These are phyloP conservation scores for Sipha maydis DNA, from an alignment of 2,888 invertebrate genomes.

Conservation along the genomic window DNA sequence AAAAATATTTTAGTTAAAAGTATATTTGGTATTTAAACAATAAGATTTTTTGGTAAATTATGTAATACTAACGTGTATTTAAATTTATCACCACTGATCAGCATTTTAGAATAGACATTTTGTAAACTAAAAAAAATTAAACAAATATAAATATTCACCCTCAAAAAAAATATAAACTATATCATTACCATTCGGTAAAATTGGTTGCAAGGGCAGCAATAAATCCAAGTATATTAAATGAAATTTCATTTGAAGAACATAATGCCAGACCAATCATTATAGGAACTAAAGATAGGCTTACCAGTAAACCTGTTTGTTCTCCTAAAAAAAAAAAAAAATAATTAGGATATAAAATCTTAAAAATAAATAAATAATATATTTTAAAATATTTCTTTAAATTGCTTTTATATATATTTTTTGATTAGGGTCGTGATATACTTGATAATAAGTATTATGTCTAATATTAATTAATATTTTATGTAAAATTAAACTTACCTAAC, in stretches of 20 bases:
- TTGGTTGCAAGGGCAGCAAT: slow-evolving; percentile 82
- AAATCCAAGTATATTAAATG: slow-evolving; percentile 79
- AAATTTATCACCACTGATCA: slow-evolving; percentile 79
- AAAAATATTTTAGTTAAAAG: slow-evolving; percentile 3
- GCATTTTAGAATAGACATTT: slow-evolving; percentile 82
- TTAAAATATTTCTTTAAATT: background rate
- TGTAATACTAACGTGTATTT: slow-evolving; percentile 76
- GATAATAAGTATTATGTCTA: no score
- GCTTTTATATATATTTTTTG: background rate
- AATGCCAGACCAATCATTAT: slow-evolving; percentile 81
- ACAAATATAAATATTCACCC: background rate
- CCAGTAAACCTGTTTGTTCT: slow-evolving; percentile 75
- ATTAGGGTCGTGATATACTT: background rate
- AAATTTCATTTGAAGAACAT: slow-evolving; percentile 81
- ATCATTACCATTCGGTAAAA: slow-evolving; percentile 75
- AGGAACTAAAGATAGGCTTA: slow-evolving; percentile 78
- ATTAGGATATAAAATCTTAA: slow-evolving; percentile 25
- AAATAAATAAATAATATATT: background rate
- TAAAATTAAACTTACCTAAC: slow-evolving; percentile 69
- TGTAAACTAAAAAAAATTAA: slow-evolving; percentile 72
- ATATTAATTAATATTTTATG: background rate
- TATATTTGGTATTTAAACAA: background rate
- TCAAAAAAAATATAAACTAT: slow-evolving; percentile 63
- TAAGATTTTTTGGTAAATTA: background rate
- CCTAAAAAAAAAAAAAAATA: slow-evolving; percentile 68